Conservation (phyloP, 64 coral and sea anemone species). For the Catalaphyllia jardinei region DNA sequence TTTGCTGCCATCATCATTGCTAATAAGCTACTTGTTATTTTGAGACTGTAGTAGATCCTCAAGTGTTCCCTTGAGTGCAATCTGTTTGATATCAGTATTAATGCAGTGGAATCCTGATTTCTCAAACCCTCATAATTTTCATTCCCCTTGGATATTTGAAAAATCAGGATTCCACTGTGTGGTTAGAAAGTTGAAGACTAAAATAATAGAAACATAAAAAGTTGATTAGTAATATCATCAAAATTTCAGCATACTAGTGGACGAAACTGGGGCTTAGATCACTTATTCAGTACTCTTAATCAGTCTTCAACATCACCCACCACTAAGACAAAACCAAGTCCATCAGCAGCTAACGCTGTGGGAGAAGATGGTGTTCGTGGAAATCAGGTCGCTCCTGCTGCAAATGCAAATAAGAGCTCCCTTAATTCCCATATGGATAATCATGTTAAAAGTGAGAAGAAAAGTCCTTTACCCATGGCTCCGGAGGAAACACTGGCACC, state of each 20-base stretch:
- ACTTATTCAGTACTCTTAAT: conserved; percentile 20
- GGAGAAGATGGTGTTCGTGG: conserved; percentile 87
- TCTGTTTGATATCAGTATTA: too few relatives aligned
- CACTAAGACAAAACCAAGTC: conserved; percentile 63
- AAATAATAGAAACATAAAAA: too few relatives aligned
- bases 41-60: too few relatives aligned
- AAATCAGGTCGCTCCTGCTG: conserved; percentile 80
- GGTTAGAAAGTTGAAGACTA: too few relatives aligned
- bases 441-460: conserved; percentile 8
- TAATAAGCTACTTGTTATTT: too few relatives aligned
- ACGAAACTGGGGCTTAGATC: conserved; percentile 19
- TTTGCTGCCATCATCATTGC: too few relatives aligned
- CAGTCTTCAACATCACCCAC: conserved; percentile 25
- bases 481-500: neutral
- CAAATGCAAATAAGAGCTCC: conserved; percentile 36
- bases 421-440: conserved; percentile 20
- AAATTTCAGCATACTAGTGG: conserved; percentile 11
- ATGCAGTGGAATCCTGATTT: too few relatives aligned
- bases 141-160: too few relatives aligned
- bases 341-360: conserved; percentile 52
- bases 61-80: too few relatives aligned
- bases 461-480: neutral
- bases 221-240: too few relatives aligned
- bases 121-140: too few relatives aligned
- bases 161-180: too few relatives aligned